A percentile compares a stretch with the other conserved stretches of the same genome.
Conservation (phyloP, 2,113 vertebrate genomes). For the Apteryx owenii region DNA sequence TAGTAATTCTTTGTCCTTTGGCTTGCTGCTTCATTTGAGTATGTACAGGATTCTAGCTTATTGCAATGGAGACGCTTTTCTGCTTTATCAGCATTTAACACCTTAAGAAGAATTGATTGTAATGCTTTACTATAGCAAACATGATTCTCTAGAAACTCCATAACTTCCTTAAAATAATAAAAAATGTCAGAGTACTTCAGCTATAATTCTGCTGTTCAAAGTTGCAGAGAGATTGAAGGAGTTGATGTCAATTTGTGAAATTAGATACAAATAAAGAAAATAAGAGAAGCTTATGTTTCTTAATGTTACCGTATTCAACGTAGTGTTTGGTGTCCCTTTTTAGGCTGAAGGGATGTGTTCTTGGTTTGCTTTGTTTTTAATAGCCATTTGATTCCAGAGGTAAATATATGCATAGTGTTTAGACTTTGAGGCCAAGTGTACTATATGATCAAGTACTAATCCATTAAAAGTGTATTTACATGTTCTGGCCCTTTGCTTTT, state of each 20-base stretch:
- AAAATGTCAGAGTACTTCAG: not conserved
- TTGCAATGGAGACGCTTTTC: not conserved
- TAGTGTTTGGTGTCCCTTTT: not conserved
- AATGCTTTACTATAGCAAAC: not conserved
- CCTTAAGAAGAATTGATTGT: not conserved
- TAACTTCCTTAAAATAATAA: not conserved
- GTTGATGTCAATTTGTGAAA: not conserved
- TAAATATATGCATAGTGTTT: not conserved
- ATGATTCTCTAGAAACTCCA: not conserved
- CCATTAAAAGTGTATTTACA: not conserved
- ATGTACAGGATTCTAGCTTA: not conserved
- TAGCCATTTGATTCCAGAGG: not conserved
- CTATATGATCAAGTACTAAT: not conserved
- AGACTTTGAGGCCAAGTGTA: not conserved
- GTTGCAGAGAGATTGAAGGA: not conserved
- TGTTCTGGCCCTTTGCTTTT: not conserved
- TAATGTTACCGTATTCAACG: not conserved
- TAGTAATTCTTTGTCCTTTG: not conserved
- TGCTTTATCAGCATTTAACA: not conserved
- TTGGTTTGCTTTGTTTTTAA: not conserved
- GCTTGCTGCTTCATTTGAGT: not conserved
- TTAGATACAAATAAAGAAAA: not conserved
- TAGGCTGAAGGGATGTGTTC: not conserved
- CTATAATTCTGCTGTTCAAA: not conserved
- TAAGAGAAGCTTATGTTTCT: not conserved